Percentiles rank a stretch among this genome's conserved stretches.
Evolutionary conservation across 2,113 vertebrate species (phyloP).

Genomic region (Thryonomys swinderianus): DNA sequence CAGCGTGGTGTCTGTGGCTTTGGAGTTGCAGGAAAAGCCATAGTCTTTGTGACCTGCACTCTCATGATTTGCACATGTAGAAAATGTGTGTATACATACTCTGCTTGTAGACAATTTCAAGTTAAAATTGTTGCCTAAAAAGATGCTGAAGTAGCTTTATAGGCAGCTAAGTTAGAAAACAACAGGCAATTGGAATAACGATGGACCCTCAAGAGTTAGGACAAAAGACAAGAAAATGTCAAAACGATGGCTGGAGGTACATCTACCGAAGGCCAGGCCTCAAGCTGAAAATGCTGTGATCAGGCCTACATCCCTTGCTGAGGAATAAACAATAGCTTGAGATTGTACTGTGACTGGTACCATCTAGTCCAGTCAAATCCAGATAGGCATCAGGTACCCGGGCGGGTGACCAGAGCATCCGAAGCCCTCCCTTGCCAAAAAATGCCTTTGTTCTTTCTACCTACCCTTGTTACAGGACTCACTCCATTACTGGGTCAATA

Average conservation of each 20-base stretch:
- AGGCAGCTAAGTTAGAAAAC: background rate
- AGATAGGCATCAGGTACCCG: background rate
- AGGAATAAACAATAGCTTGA: background rate
- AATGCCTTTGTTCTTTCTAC: background rate
- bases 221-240: background rate
- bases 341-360: background rate
- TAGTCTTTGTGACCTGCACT: background rate
- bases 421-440: background rate
- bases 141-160: background rate
- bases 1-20: background rate
- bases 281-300: background rate
- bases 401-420: background rate
- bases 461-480: background rate
- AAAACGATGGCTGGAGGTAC: background rate
- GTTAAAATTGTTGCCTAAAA: background rate
- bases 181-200: background rate
- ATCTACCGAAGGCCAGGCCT: background rate
- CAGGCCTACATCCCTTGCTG: background rate
- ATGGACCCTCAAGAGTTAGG: background rate
- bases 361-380: background rate
- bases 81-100: background rate
- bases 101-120: background rate
- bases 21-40: background rate
- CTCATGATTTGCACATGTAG: background rate
- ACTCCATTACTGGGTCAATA: background rate